Percentiles rank a stretch among this genome's conserved stretches.
These are phyloP conservation scores for Tragelaphus oryx DNA, from an alignment of 2,797 vertebrate species.

Conservation along the genomic window DNA sequence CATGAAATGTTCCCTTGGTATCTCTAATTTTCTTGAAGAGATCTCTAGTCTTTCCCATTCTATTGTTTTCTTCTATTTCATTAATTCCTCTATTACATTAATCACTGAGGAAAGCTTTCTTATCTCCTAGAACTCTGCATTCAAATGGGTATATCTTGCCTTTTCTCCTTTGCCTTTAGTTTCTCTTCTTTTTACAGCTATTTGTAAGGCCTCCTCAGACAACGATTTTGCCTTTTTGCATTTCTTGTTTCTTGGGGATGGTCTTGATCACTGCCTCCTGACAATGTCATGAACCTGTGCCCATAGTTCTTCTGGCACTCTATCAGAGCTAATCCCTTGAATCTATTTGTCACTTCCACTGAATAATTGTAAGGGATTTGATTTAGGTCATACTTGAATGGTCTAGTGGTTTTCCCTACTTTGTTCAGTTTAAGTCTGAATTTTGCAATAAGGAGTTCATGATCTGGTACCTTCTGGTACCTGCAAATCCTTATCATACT, in stretches of 20 bases:
- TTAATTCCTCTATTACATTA: not conserved
- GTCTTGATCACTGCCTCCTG: not conserved
- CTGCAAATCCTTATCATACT: not conserved
- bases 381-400: not conserved
- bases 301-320: not conserved
- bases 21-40: not conserved
- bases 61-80: not conserved
- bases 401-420: not conserved
- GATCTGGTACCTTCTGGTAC: not conserved
- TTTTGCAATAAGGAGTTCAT: not conserved
- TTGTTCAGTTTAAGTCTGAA: not conserved
- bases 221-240: not conserved
- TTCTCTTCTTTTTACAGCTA: not conserved
- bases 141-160: not conserved
- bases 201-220: not conserved
- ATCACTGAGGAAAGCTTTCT: not conserved
- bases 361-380: not conserved
- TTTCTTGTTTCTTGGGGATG: not conserved
- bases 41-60: not conserved
- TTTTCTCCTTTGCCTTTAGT: not conserved
- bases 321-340: not conserved
- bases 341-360: not conserved
- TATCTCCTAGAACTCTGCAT: not conserved
- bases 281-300: not conserved
- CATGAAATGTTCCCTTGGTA: not conserved